These are phyloP conservation scores for Aphrophora alni DNA, from an alignment of 2,888 invertebrate species.

Conservation along the genomic window DNA sequence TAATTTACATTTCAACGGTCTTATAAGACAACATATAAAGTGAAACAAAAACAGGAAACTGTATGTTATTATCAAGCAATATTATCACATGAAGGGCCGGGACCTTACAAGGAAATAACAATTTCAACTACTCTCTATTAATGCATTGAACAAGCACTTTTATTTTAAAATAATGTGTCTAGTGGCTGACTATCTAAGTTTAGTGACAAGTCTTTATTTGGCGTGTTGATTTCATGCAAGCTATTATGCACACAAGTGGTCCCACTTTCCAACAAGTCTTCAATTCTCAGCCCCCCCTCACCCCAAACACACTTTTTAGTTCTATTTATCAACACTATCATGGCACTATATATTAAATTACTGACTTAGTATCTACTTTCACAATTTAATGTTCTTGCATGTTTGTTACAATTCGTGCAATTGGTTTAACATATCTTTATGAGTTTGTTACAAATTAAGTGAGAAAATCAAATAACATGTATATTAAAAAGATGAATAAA, in stretches of 20 bases:
- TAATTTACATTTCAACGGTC: slow-evolving; percentile 7
- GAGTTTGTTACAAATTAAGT: neutral
- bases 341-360: neutral
- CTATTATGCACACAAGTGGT: neutral
- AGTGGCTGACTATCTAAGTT: neutral
- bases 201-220: neutral
- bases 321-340: neutral
- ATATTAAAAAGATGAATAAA: no score
- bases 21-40: slow-evolving; percentile 25
- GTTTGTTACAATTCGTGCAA: neutral
- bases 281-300: neutral
- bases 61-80: slow-evolving; percentile 15
- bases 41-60: slow-evolving; percentile 18
- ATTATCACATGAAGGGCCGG: slow-evolving; percentile 28
- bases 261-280: neutral
- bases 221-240: neutral
- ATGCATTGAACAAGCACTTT: slow-evolving; percentile 28
- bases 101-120: neutral
- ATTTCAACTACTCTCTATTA: neutral
- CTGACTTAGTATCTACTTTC: neutral
- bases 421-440: neutral
- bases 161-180: neutral
- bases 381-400: neutral
- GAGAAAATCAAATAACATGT: no score
- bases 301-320: neutral